Percentiles rank a stretch among this genome's conserved stretches.
Evolutionary conservation across 2,888 invertebrate genomes (phyloP).

Genomic region (Rotaria socialis): DNA sequence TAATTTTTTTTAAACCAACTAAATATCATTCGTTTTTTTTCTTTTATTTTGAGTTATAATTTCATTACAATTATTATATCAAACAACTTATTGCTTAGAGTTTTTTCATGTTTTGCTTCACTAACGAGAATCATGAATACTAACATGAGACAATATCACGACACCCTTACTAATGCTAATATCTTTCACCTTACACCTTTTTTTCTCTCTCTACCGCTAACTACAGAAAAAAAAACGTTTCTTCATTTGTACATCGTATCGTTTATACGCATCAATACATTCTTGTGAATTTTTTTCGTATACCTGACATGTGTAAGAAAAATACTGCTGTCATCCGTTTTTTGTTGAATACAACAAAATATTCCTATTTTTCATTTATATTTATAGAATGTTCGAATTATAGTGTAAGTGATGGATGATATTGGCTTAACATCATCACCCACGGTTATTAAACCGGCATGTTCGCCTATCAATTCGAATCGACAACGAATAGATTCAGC

Average conservation of each 20-base stretch:
- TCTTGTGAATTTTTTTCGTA: too few species aligned
- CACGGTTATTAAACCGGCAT: neutral
- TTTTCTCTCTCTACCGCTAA: neutral
- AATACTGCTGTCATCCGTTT: too few species aligned
- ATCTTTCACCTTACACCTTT: too few species aligned
- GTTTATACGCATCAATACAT: too few species aligned
- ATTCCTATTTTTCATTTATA: too few species aligned
- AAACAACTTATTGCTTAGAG: neutral
- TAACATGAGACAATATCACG: neutral
- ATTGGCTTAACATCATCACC: neutral
- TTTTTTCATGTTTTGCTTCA: neutral
- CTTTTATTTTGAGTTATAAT: neutral
- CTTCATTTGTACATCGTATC: too few species aligned
- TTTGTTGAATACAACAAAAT: too few species aligned
- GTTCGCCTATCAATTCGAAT: neutral
- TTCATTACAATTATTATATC: neutral
- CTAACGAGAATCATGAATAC: neutral
- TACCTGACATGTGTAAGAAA: too few species aligned
- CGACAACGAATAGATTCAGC: slow-evolving; percentile 56
- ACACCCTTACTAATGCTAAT: too few species aligned
- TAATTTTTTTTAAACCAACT: too few species aligned
- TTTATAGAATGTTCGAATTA: neutral
- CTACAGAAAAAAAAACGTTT: too few species aligned
- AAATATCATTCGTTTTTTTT: neutral
- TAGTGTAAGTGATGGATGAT: neutral